A percentile compares a stretch with the other conserved stretches of the same genome.
Evolutionary conservation across 2,797 vertebrate genomes (phyloP).

Genomic region (Peromyscus eremicus): DNA sequence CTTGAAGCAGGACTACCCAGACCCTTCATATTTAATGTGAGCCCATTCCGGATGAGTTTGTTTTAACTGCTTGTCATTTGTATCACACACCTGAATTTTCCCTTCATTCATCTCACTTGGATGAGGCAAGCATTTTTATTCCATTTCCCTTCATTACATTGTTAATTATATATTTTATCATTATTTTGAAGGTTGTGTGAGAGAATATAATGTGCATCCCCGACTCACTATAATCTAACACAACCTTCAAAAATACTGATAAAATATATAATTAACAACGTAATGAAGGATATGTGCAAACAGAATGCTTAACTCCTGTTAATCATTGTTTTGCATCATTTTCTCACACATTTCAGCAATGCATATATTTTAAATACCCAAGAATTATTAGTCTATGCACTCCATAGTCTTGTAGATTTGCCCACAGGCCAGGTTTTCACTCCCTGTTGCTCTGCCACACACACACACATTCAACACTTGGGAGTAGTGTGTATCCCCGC

Average conservation of each 20-base stretch:
- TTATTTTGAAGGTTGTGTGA: neutral
- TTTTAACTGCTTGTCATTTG: neutral
- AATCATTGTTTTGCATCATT: neutral
- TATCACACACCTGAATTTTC: neutral
- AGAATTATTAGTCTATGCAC: neutral
- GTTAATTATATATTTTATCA: neutral
- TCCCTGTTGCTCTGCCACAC: neutral
- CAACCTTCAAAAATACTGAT: neutral
- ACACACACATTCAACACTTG: neutral
- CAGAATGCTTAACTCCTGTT: neutral
- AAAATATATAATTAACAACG: neutral
- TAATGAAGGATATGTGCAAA: neutral
- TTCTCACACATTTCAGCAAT: conserved; percentile 23
- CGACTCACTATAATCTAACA: neutral
- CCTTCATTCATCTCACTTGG: neutral
- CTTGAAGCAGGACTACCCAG: neutral
- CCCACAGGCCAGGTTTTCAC: neutral
- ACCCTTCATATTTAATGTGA: neutral
- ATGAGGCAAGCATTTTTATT: neutral
- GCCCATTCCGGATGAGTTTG: neutral
- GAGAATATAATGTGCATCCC: neutral
- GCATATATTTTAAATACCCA: neutral
- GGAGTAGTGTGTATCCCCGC: no score
- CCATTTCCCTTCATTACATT: neutral
- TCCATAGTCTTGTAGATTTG: neutral